Percentiles rank a stretch among this genome's conserved stretches.
Conservation (phyloP, 2,888 invertebrate species). For the Diarsia dahlii region DNA sequence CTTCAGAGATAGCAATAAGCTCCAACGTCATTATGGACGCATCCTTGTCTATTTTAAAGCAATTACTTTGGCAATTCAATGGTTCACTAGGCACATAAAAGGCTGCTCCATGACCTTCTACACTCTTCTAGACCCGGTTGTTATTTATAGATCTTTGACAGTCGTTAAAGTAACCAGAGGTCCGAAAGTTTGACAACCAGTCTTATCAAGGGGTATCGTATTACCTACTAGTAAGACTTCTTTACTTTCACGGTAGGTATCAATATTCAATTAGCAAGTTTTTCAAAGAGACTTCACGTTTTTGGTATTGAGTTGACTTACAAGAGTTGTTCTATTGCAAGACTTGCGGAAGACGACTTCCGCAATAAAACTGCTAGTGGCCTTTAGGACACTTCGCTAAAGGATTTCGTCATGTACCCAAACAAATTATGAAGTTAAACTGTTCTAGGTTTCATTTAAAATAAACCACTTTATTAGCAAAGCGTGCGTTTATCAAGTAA, state of each 20-base stretch:
- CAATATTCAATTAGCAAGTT: not conserved
- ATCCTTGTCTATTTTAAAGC: no score
- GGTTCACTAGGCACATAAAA: no score
- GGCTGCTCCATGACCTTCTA: no score
- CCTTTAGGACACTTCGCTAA: not conserved
- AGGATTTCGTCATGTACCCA: not conserved
- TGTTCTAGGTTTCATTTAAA: constrained; percentile 11
- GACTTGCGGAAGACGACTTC: not conserved
- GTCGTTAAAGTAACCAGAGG: no score
- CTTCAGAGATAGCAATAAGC: no score
- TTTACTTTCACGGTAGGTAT: not conserved
- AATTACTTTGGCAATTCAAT: no score
- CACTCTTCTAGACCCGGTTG: no score
- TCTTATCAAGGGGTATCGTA: no score
- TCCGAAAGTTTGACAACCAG: no score
- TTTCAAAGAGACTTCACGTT: not conserved
- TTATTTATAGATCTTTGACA: no score
- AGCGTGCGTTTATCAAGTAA: constrained; percentile 17
- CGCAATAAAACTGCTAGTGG: constrained; percentile 14
- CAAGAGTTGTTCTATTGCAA: not conserved
- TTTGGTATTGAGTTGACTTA: constrained; percentile 1
- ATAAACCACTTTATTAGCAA: not conserved
- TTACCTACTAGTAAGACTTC: not conserved
- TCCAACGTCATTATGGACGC: no score
- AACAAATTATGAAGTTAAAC: constrained; percentile 1